A percentile compares a stretch with the other conserved stretches of the same genome.
Conservation (phyloP, 1,140 invertebrate species). For the Papilio polytes region DNA sequence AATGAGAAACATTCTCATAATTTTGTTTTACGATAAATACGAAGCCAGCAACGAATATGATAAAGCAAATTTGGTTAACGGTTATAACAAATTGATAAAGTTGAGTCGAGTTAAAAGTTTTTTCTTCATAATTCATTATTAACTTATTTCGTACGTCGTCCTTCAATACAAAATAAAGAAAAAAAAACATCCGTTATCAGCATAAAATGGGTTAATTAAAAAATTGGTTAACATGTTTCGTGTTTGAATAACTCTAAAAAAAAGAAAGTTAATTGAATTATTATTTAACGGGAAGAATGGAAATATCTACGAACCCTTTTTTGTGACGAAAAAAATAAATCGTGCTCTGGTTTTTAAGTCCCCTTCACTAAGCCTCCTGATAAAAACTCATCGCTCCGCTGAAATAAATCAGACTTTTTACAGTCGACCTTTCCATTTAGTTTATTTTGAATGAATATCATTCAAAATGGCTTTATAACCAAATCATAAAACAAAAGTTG, state of each 20-base stretch:
- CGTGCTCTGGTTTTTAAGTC: conserved; percentile 20
- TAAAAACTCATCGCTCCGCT: conserved; percentile 18
- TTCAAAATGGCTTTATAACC: background rate
- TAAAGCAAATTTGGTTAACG: background rate
- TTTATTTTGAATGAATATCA: background rate
- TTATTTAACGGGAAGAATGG: conserved; percentile 21
- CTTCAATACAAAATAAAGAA: background rate
- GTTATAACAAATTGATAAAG: conserved; percentile 3
- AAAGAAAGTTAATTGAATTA: conserved; percentile 23
- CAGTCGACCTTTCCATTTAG: conserved; percentile 3
- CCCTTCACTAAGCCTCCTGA: background rate
- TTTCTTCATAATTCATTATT: background rate
- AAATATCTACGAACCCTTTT: conserved; percentile 18
- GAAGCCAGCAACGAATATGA: background rate
- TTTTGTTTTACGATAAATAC: background rate
- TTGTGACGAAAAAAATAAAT: conserved; percentile 10
- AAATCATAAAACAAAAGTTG: background rate
- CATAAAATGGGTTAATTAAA: background rate
- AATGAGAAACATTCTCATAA: background rate
- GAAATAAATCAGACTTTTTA: conserved; percentile 25
- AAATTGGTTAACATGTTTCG: background rate
- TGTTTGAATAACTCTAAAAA: background rate
- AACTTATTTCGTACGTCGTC: background rate
- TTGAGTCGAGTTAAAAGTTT: background rate
- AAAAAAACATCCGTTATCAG: background rate